A percentile compares a stretch with the other conserved stretches of the same genome.
Conservation (phyloP, 2,888 invertebrate species). For the Acanthococcus lagerstroemiae region DNA sequence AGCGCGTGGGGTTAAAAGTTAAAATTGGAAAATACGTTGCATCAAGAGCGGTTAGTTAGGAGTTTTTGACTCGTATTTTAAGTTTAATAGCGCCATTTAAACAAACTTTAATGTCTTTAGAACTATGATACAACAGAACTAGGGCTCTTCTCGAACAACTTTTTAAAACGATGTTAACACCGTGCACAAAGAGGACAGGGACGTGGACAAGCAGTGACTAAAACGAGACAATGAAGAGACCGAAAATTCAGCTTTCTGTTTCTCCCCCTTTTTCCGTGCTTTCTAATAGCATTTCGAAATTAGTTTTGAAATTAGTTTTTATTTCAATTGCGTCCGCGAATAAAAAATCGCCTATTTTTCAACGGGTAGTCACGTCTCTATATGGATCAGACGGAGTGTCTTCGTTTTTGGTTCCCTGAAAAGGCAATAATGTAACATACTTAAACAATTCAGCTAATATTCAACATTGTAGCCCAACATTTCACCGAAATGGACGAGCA, state of each 20-base stretch:
- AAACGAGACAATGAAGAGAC: constrained; percentile 11
- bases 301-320: too few relatives aligned
- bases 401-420: too few relatives aligned
- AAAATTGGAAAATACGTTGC: constrained; percentile 29
- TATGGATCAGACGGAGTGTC: too few relatives aligned
- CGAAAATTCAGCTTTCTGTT: constrained; percentile 4
- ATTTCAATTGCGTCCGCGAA: too few relatives aligned
- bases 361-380: too few relatives aligned
- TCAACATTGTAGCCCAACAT: too few relatives aligned
- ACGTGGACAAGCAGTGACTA: not conserved
- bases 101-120: constrained; percentile 29
- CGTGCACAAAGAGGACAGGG: not conserved
- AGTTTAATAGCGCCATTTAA: constrained; percentile 30
- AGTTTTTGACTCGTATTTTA: constrained; percentile 30
- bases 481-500: too few relatives aligned
- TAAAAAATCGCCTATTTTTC: too few relatives aligned
- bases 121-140: constrained; percentile 26
- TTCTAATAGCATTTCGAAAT: too few relatives aligned
- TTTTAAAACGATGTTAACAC: constrained; percentile 28
- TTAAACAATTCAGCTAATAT: too few relatives aligned
- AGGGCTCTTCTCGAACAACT: constrained; percentile 13
- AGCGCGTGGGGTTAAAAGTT: constrained; percentile 19
- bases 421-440: too few relatives aligned
- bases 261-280: too few relatives aligned
- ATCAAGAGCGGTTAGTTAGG: constrained; percentile 26